These are phyloP conservation scores for Setophaga coronata DNA, from an alignment of 2,113 vertebrate species.

Conservation along the genomic window DNA sequence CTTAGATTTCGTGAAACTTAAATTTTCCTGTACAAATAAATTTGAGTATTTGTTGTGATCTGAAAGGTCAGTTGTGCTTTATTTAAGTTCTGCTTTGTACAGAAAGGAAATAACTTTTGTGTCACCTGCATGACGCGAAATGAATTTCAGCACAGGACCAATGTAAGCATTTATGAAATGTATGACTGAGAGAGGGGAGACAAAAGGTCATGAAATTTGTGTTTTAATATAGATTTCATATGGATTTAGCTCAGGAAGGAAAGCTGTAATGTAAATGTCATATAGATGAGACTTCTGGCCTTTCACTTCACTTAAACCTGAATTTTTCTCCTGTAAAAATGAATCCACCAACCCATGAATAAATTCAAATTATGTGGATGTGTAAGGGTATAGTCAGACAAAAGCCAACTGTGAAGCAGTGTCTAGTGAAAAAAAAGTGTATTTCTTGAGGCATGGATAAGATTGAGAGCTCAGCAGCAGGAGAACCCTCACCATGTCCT, in stretches of 20 bases:
- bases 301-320: background rate
- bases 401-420: background rate
- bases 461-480: background rate
- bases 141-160: background rate
- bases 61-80: background rate
- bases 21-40: background rate
- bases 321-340: background rate
- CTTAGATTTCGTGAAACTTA: background rate
- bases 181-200: background rate
- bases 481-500: background rate
- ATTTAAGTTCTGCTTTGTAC: background rate
- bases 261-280: background rate
- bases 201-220: constrained; percentile 1
- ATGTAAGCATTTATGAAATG: background rate
- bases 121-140: background rate
- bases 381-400: background rate
- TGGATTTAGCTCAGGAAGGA: background rate
- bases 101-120: constrained; percentile 16
- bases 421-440: background rate
- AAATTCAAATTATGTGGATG: background rate
- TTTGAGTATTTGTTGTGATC: background rate
- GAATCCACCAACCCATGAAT: background rate
- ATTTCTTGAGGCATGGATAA: background rate
- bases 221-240: constrained; percentile 15
- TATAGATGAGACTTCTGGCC: background rate